Evolutionary conservation across 2,113 vertebrate genomes (phyloP), one percentile per base, ranked within the genome.

Genomic region (Chaetorhynchus papuensis): DNA sequence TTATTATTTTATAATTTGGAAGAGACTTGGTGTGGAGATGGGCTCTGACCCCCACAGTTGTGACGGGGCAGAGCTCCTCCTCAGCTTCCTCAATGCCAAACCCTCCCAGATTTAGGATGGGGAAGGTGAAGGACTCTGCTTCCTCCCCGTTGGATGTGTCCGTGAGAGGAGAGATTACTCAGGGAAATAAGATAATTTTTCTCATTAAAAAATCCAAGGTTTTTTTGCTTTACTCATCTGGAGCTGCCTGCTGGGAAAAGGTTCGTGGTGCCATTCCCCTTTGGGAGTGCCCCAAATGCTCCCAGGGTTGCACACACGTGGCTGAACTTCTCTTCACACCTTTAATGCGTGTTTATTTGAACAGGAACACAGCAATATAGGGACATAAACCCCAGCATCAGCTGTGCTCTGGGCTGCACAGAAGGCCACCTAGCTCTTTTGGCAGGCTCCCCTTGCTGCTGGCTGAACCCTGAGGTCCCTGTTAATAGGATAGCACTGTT

Each of bases 371-470:
- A 23, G 59, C 49, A 42, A 83, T 59, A 22, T 0, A 30, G 77
- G 81, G 84, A 89, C 61, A 74, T 65, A 69, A 86, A 89, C 59
- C 57, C 71, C 27, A 53, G 64, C 72, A 39, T 84, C 89, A 77
- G 61, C 91, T 64, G 64, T 5, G 31, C 81, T 75, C 74, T 85
- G 52, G 4, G 16, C 81, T 91, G 71, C 71, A 53, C 15, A 49
- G 50, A 42, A 82, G 92, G 96, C 96, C 96, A 97, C 96, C 96
- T 95, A 94, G 89, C 31, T 95, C 66, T 95, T 82, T 91, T 97
- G 96, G 95, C 95, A 96, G 60, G 70, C 84, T 92, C 39, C 63
- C 52, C 70, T 61, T 81, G 88, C 93, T 91, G 88, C 85, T 97
- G 96, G 95, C 94, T 96, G 96, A 97, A 92, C 95, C 68, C 70